Conservation (phyloP, 1,140 invertebrate genomes). For the Achatina immaculata region DNA sequence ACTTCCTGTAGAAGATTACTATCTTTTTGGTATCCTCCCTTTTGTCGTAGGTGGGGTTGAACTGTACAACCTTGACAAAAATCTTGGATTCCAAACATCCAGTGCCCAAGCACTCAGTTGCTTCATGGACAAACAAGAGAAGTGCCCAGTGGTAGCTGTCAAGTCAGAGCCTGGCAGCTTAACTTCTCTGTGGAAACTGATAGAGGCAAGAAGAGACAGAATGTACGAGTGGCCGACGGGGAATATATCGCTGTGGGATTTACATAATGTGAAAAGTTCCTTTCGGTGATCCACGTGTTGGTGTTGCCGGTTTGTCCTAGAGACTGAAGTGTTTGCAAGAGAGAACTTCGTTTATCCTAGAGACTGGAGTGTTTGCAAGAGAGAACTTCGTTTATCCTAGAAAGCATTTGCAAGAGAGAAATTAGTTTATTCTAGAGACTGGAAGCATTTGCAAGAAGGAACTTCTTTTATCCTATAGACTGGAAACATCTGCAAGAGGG, state of each 20-base stretch:
- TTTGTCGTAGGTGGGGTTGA: constrained; percentile 25
- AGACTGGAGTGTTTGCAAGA: too few species aligned
- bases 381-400: too few species aligned
- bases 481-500: too few species aligned
- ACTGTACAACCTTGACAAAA: constrained; percentile 21
- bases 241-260: constrained; percentile 6
- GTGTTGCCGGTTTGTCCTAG: too few species aligned
- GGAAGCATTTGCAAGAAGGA: too few species aligned
- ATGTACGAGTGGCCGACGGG: neutral
- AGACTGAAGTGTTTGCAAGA: too few species aligned
- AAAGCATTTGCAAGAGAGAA: too few species aligned
- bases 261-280: constrained; percentile 5
- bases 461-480: too few species aligned
- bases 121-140: neutral
- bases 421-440: too few species aligned
- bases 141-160: constrained; percentile 13
- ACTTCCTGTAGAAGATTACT: constrained; percentile 75
- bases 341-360: too few species aligned
- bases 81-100: constrained; percentile 26
- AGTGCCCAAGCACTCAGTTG: constrained; percentile 1
- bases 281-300: too few species aligned
- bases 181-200: neutral
- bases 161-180: constrained; percentile 4
- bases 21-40: constrained; percentile 71
- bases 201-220: neutral